phyloP scores from a whole-genome alignment of 2,888 invertebrate genomes.

The Conops quadrifasciatus region DNA sequence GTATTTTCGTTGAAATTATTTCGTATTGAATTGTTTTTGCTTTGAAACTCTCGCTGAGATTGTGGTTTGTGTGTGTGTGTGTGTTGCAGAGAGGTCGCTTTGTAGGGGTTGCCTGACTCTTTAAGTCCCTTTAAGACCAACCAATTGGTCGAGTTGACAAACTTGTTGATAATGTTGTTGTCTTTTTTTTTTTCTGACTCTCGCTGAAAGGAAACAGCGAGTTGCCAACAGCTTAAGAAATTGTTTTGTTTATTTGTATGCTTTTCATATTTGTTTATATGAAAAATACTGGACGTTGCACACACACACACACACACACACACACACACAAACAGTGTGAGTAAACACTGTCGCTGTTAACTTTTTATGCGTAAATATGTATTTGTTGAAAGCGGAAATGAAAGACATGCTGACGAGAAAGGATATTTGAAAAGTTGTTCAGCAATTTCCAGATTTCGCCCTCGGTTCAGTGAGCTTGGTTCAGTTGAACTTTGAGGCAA shows the following conservation, averaged over 20 bases:
- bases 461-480: background rate
- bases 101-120: background rate
- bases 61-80: background rate
- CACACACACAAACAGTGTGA: background rate
- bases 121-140: background rate
- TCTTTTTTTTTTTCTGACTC: background rate
- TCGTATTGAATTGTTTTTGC: too few relatives aligned
- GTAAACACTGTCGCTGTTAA: too few relatives aligned
- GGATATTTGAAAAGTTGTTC: slow-evolving; percentile 24
- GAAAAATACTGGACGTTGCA: background rate
- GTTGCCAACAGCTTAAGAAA: slow-evolving; percentile 14
- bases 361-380: background rate
- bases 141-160: background rate
- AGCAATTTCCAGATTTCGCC: slow-evolving; percentile 3
- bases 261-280: too few relatives aligned
- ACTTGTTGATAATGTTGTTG: background rate
- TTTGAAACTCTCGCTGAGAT: background rate
- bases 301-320: background rate
- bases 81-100: background rate
- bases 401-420: background rate
- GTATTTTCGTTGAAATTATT: slow-evolving; percentile 22
- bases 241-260: slow-evolving; percentile 6
- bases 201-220: background rate
- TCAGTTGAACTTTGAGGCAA: slow-evolving; percentile 15
- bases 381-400: background rate